phyloP scores from a whole-genome alignment of 2,797 vertebrate species.

The Pampus argenteus region DNA sequence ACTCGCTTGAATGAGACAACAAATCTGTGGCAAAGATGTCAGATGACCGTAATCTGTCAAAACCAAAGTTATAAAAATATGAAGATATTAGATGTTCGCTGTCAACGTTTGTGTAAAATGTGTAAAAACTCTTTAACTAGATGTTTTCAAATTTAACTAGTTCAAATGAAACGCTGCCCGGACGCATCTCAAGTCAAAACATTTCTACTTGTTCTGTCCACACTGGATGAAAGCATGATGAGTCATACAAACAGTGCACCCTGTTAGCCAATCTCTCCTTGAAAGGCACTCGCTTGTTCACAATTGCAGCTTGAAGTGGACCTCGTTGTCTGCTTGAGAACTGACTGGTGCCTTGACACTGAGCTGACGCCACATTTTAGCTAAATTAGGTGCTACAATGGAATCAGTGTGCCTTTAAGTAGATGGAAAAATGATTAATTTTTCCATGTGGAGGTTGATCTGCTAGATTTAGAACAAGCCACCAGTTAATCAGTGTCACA shows the following conservation, averaged over 20 bases:
- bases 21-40: too few relatives aligned
- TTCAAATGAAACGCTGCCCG: background rate
- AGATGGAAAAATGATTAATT: conserved; percentile 43
- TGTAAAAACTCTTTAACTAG: too few relatives aligned
- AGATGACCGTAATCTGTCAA: too few relatives aligned
- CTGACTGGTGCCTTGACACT: background rate
- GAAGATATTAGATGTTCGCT: too few relatives aligned
- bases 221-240: too few relatives aligned
- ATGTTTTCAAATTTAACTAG: background rate
- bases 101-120: too few relatives aligned
- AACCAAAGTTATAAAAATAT: too few relatives aligned
- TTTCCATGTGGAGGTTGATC: conserved; percentile 64
- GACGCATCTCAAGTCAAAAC: background rate
- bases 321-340: background rate
- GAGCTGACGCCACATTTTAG: conserved; percentile 20
- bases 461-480: conserved; percentile 67
- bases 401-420: conserved; percentile 36
- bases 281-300: too few relatives aligned
- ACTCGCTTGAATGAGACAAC: too few relatives aligned
- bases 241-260: too few relatives aligned
- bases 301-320: background rate
- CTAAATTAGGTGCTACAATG: background rate
- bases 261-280: too few relatives aligned
- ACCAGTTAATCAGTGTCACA: conserved; percentile 74
- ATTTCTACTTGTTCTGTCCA: background rate